A percentile compares a stretch with the other conserved stretches of the same genome.
Evolutionary conservation across 2,888 invertebrate species (phyloP).

Genomic region (Alentia gelatinosa): DNA sequence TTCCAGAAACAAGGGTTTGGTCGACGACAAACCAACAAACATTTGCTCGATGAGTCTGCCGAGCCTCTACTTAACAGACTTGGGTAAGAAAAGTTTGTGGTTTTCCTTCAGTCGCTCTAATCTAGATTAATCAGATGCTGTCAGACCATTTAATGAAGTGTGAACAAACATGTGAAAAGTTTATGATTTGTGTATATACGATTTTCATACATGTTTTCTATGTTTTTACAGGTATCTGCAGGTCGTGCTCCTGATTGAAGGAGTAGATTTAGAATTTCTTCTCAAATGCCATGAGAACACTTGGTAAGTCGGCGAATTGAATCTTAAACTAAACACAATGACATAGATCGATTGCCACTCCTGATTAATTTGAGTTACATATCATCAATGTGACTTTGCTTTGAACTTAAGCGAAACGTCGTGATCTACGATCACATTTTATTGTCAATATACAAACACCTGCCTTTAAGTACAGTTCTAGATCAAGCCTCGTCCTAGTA

Average conservation of each 20-base stretch:
- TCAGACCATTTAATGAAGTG: neutral
- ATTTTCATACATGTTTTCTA: neutral
- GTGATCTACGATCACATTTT: too few relatives aligned
- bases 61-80: slow-evolving; percentile 74
- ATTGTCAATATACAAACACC: too few relatives aligned
- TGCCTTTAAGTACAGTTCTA: too few relatives aligned
- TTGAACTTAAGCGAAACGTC: too few relatives aligned
- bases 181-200: neutral
- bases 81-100: slow-evolving; percentile 68
- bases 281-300: slow-evolving; percentile 39
- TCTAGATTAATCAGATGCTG: neutral
- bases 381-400: too few relatives aligned
- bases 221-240: slow-evolving; percentile 75
- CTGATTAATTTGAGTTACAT: too few relatives aligned
- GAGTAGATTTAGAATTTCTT: slow-evolving; percentile 75
- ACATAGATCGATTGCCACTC: too few relatives aligned
- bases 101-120: neutral
- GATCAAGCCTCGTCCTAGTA: too few relatives aligned
- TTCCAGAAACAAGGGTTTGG: slow-evolving; percentile 78
- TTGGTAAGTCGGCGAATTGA: too few relatives aligned
- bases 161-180: neutral
- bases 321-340: too few relatives aligned
- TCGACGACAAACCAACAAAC: slow-evolving; percentile 75
- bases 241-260: slow-evolving; percentile 76
- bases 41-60: slow-evolving; percentile 74